A percentile compares a stretch with the other conserved stretches of the same genome.
phyloP scores from a whole-genome alignment of 2,888 invertebrate genomes.

The Tinea trinotella region DNA sequence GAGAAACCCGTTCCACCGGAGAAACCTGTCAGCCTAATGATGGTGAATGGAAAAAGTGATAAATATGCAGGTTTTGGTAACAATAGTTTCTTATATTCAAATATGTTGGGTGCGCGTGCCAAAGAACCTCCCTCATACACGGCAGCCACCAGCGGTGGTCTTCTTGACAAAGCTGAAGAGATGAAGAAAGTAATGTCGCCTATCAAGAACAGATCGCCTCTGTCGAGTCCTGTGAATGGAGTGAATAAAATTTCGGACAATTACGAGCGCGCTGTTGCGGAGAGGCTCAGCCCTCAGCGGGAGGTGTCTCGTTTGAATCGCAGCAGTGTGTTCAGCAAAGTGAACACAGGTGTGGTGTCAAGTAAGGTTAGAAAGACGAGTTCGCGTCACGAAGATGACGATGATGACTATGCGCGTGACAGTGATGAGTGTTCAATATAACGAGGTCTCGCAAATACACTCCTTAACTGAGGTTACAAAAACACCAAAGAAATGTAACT shows the following conservation, averaged over 20 bases:
- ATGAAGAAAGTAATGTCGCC: conserved; percentile 37
- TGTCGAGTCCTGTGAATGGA: conserved; percentile 54
- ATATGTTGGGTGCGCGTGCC: conserved; percentile 46
- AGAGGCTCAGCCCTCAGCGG: conserved; percentile 53
- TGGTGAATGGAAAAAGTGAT: conserved; percentile 63
- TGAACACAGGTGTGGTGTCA: conserved; percentile 54
- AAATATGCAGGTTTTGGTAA: conserved; percentile 50
- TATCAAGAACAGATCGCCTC: conserved; percentile 35
- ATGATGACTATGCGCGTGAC: conserved; percentile 69
- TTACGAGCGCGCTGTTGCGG: conserved; percentile 61
- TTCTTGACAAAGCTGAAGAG: conserved; percentile 38
- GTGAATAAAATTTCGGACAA: conserved; percentile 66
- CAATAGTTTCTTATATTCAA: conserved; percentile 63
- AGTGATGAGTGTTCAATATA: conserved; percentile 77
- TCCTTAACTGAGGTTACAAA: conserved; percentile 9
- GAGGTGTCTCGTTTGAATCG: conserved; percentile 31
- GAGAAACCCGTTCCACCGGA: conserved; percentile 64
- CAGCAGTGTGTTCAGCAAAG: conserved; percentile 56
- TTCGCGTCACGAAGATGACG: conserved; percentile 48
- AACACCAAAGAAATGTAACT: conserved; percentile 25
- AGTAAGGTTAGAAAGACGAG: conserved; percentile 32
- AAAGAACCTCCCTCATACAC: conserved; percentile 59
- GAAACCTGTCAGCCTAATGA: conserved; percentile 62
- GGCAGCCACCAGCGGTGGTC: conserved; percentile 41
- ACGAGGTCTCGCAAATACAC: not conserved